Evolutionary conservation across 2,113 vertebrate genomes (phyloP).

Genomic region (Solea solea): DNA sequence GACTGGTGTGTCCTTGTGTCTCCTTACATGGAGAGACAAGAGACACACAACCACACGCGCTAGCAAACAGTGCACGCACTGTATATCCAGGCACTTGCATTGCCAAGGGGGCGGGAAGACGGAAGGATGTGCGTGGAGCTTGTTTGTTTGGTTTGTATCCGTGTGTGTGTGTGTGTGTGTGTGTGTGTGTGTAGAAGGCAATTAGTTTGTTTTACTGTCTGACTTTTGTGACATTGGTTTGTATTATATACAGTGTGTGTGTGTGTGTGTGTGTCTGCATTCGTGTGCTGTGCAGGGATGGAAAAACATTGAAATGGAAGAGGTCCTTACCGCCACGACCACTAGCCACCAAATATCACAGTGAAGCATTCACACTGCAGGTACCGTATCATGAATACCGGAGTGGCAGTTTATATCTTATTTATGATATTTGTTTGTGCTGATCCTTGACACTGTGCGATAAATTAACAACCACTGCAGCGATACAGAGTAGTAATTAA

Average conservation of each 20-base stretch:
- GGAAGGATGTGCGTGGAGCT: constrained; percentile 53
- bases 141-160: constrained; percentile 55
- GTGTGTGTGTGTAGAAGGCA: constrained; percentile 40
- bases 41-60: constrained; percentile 8
- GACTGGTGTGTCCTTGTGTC: constrained; percentile 3
- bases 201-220: constrained; percentile 52
- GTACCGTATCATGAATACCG: constrained; percentile 2
- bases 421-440: neutral
- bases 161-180: constrained; percentile 20
- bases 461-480: neutral
- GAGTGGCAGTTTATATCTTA: neutral
- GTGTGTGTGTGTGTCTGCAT: constrained; percentile 36
- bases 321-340: constrained; percentile 24
- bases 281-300: constrained; percentile 25
- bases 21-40: constrained; percentile 18
- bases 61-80: neutral
- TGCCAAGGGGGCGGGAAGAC: constrained; percentile 34
- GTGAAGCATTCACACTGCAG: constrained; percentile 28
- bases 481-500: neutral
- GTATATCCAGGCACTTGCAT: constrained; percentile 30
- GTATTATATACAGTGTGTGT: constrained; percentile 19
- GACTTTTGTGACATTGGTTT: constrained; percentile 48
- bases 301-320: constrained; percentile 61
- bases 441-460: neutral
- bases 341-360: constrained; percentile 39